These are phyloP conservation scores for Diaphora mendica DNA, from an alignment of 2,888 invertebrate genomes.

Conservation along the genomic window DNA sequence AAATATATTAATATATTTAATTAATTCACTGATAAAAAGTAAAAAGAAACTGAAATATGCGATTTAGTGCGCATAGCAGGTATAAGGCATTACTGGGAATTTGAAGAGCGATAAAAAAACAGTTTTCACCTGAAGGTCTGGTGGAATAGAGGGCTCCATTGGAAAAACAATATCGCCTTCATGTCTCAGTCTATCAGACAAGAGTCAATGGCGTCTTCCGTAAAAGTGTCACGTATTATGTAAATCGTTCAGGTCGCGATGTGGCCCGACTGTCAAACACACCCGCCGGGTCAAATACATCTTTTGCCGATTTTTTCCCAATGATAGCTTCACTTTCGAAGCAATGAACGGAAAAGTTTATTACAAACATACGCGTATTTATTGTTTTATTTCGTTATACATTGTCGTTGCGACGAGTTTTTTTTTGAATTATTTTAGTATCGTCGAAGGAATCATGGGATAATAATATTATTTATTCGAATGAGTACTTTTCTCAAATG, in stretches of 20 bases:
- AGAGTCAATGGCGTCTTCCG: constrained; percentile 81
- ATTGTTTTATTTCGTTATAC: constrained; percentile 25
- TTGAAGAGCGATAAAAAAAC: constrained; percentile 77
- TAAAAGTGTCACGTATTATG: constrained; percentile 86
- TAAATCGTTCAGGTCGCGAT: constrained; percentile 85
- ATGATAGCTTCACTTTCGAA: constrained; percentile 75
- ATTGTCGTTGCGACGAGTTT: too few species aligned
- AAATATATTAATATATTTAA: neutral
- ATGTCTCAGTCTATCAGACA: constrained; percentile 82
- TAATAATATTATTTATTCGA: too few species aligned
- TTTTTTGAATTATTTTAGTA: too few species aligned
- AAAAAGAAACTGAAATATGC: constrained; percentile 51
- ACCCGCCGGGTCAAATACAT: constrained; percentile 73
- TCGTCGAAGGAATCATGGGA: too few species aligned
- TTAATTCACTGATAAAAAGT: neutral
- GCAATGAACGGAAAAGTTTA: constrained; percentile 63
- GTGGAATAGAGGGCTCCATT: constrained; percentile 67
- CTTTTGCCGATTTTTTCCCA: constrained; percentile 75
- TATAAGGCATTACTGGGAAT: constrained; percentile 69
- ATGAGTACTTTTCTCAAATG: neutral
- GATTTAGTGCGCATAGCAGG: constrained; percentile 53
- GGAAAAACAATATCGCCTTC: constrained; percentile 82
- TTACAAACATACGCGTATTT: constrained; percentile 55
- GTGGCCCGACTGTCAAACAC: constrained; percentile 83
- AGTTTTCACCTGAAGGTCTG: constrained; percentile 68